Evolutionary conservation across 2,888 invertebrate genomes (phyloP).

Genomic region (Callyntrura guangdongensis): DNA sequence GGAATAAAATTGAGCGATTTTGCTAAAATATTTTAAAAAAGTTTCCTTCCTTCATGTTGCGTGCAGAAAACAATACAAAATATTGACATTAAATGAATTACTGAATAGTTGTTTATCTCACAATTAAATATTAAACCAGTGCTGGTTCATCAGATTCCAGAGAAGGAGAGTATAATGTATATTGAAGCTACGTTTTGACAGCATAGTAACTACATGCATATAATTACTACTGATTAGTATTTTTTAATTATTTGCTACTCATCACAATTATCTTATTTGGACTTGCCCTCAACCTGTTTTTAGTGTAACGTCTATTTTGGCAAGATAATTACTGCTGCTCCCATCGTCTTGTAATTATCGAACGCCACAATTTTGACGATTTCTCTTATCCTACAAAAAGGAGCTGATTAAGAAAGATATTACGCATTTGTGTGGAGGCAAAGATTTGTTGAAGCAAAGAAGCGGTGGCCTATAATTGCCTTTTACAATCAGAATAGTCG

Average conservation of each 20-base stretch:
- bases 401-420: slow-evolving; percentile 66
- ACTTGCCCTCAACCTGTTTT: slow-evolving; percentile 60
- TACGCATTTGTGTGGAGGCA: slow-evolving; percentile 1
- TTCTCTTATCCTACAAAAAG: slow-evolving; percentile 51
- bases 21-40: no score
- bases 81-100: no score
- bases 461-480: neutral
- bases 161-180: neutral
- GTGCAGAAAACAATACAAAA: no score
- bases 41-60: no score
- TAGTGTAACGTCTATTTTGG: slow-evolving; percentile 53
- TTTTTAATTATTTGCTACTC: slow-evolving; percentile 26
- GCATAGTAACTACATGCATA: slow-evolving; percentile 8
- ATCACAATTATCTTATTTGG: slow-evolving; percentile 27
- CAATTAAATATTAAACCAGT: neutral
- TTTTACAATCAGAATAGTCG: slow-evolving; percentile 14
- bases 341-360: slow-evolving; percentile 59
- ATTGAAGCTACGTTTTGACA: neutral
- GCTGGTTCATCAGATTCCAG: neutral
- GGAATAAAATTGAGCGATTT: no score
- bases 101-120: no score
- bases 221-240: slow-evolving; percentile 41
- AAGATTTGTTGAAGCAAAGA: slow-evolving; percentile 35
- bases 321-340: slow-evolving; percentile 68
- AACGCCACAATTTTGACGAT: slow-evolving; percentile 53